Evolutionary conservation across 2,888 invertebrate species (phyloP).

Genomic region (Macaria liturata): DNA sequence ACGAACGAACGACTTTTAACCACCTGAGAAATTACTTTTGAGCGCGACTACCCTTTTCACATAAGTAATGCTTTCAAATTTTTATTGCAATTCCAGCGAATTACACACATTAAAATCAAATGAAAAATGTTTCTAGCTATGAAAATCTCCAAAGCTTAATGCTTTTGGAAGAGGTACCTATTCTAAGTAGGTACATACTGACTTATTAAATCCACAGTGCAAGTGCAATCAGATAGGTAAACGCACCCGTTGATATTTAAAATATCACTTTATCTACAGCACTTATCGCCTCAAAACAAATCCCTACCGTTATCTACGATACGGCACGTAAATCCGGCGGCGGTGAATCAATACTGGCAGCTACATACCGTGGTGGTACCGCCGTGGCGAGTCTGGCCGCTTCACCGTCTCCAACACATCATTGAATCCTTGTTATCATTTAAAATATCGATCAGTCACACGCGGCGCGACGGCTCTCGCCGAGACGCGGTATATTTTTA

Average conservation of each 20-base stretch:
- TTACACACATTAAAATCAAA: no score
- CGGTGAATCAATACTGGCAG: conserved; percentile 67
- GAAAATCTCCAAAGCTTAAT: no score
- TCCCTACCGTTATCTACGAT: conserved; percentile 62
- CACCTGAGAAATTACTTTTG: no score
- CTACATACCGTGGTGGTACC: conserved; percentile 40
- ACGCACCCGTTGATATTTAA: conserved; percentile 19
- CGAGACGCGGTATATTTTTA: conserved; percentile 80
- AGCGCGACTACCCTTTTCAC: no score
- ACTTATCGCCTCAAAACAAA: conserved; percentile 71
- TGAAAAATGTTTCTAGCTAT: no score
- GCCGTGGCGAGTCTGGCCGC: conserved; percentile 49
- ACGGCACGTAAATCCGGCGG: conserved; percentile 59
- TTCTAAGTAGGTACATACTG: no score
- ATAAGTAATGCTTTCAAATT: no score
- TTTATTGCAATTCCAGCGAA: no score
- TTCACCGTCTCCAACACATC: conserved; percentile 72
- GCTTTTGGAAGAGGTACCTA: no score
- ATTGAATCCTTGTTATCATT: conserved; percentile 82
- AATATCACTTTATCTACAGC: conserved; percentile 32
- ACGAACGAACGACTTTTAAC: no score
- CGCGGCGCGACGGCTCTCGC: conserved; percentile 69
- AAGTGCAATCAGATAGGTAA: conserved; percentile 1
- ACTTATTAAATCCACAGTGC: background rate
- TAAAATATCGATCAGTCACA: conserved; percentile 82